Conservation (phyloP, 2,888 invertebrate genomes). For the Chrysolina haemoptera region DNA sequence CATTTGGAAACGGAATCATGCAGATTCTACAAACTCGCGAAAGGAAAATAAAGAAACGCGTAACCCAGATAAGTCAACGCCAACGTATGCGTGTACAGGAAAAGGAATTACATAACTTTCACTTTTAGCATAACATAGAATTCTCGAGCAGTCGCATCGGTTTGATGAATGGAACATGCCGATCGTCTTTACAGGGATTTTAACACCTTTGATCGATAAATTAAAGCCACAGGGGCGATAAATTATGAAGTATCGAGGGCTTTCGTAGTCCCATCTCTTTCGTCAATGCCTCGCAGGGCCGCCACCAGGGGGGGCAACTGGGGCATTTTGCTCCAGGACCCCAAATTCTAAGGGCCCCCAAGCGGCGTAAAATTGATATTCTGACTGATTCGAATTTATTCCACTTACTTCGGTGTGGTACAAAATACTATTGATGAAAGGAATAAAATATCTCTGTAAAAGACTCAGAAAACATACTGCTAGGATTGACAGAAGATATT, state of each 20-base stretch:
- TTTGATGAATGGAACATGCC: constrained; percentile 30
- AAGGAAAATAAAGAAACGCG: constrained; percentile 28
- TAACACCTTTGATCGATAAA: constrained; percentile 39
- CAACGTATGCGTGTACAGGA: constrained; percentile 33
- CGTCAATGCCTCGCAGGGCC: neutral
- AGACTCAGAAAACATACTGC: too few relatives aligned
- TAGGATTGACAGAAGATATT: too few relatives aligned
- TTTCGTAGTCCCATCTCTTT: neutral
- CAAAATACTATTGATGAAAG: too few relatives aligned
- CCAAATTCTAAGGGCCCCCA: too few relatives aligned
- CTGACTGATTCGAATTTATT: too few relatives aligned
- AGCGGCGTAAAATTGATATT: too few relatives aligned
- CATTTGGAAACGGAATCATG: neutral
- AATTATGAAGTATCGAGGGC: constrained; percentile 4
- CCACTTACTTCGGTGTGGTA: too few relatives aligned
- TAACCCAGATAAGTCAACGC: constrained; percentile 37
- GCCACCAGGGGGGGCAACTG: too few relatives aligned
- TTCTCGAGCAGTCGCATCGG: constrained; percentile 22
- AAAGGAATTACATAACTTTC: constrained; percentile 40
- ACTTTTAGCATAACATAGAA: constrained; percentile 29
- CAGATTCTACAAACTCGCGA: constrained; percentile 15
- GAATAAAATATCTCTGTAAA: too few relatives aligned
- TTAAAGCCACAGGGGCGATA: constrained; percentile 22
- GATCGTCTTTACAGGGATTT: constrained; percentile 29
- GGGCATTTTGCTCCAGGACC: too few relatives aligned